Percentiles rank a stretch among this genome's conserved stretches.
phyloP scores from a whole-genome alignment of 2,888 invertebrate species.

The Phortica okadai region DNA sequence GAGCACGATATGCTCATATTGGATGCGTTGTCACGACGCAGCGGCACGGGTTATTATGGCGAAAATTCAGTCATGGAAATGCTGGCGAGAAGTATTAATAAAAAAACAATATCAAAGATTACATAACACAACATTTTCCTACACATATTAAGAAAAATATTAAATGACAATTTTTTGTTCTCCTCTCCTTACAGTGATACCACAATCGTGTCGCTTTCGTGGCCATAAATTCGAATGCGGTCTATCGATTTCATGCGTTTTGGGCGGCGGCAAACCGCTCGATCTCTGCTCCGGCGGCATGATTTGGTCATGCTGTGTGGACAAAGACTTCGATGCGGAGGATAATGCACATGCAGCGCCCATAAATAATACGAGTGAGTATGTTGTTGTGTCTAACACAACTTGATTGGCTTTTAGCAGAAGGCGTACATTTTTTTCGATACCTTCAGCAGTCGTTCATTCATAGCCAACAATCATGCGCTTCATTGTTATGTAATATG shows the following conservation, averaged over 20 bases:
- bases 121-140: constrained; percentile 56
- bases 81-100: constrained; percentile 85
- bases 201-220: constrained; percentile 90
- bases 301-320: constrained; percentile 96
- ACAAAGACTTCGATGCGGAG: constrained; percentile 81
- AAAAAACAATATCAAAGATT: not conserved
- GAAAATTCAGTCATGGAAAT: constrained; percentile 87
- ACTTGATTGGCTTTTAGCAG: constrained; percentile 2
- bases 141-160: constrained; percentile 13
- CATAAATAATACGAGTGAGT: constrained; percentile 93
- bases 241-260: constrained; percentile 91
- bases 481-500: constrained; percentile 67
- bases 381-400: constrained; percentile 34
- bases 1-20: constrained; percentile 86
- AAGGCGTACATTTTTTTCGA: constrained; percentile 12
- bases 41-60: constrained; percentile 77
- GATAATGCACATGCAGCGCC: constrained; percentile 80
- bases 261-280: constrained; percentile 90
- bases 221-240: constrained; percentile 93
- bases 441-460: not conserved
- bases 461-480: constrained; percentile 54
- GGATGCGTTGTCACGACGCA: constrained; percentile 83
- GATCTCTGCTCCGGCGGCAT: constrained; percentile 95
- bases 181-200: constrained; percentile 85
- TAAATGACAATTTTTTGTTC: constrained; percentile 34